Base-by-base conservation (phyloP, 2,113 vertebrate genomes). In the Campylorhamphus procurvoides region DNA sequence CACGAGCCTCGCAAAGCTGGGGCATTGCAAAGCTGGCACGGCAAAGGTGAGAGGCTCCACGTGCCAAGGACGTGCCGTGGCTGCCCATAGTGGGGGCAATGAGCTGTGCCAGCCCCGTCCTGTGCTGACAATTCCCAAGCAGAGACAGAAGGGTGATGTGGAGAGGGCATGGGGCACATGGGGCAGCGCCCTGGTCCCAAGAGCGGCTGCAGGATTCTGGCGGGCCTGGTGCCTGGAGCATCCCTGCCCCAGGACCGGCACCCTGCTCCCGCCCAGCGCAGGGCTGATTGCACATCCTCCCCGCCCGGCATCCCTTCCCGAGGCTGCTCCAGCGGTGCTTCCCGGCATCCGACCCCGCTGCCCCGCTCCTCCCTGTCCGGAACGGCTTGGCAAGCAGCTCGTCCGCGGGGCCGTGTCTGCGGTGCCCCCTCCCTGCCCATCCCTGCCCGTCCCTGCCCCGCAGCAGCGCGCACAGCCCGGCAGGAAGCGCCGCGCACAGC, bases 1-100 rank as follows among this genome's bases (percentile, higher is more conserved):
- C 4, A 0, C 0, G 14, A 69, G 40, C 79, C 25, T 66, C 3
- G 0, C 27, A 20, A 31, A 56, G 25, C 31, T 9, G 24, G 20
- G 59, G 22, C 35, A 16, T 58, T 1, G 39, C 13, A 25, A 27
- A 50, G 24, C n/a, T 46, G 40, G 46, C 15, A 1, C 50, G 50
- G 58, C 44, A 19, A 22, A 39, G 49, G 22, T 13, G 53, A 60
- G 64, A 31, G 28, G 37, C 23, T 16, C 42, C 12, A 2, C 4
- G 29, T 23, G 25, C 15, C 2, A 8, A 33, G 66, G 50, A 40
- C 6, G 6, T 3, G 12, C 74, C 33, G 10, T 11, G 1, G 1
- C 44, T 4, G 18, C 27, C 44, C 1, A 1, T 8, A 5, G 58
- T 2, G 25, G 69, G 47, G 22, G 19, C 2, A 13, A 18, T 7